Conservation (phyloP, 2,888 invertebrate species). For the Chymomyza amoena region DNA sequence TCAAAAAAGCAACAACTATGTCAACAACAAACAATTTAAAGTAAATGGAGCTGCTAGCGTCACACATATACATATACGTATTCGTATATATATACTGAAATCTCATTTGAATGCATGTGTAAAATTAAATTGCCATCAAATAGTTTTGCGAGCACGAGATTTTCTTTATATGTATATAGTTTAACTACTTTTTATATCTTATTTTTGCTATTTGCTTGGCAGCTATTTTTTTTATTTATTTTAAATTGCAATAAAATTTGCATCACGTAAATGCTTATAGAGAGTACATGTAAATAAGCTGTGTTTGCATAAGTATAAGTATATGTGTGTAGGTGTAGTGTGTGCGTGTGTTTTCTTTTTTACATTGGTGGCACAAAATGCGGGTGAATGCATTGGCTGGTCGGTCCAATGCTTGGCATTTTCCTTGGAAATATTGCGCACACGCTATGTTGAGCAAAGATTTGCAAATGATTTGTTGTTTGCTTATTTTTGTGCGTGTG, state of each 20-base stretch:
- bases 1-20: not conserved
- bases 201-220: constrained; percentile 3
- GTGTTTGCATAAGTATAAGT: not conserved
- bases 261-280: not conserved
- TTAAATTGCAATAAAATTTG: constrained; percentile 17
- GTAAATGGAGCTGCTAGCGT: not conserved
- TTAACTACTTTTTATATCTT: not conserved
- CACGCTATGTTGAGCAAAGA: constrained; percentile 44
- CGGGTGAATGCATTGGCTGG: not conserved
- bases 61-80: not conserved
- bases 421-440: constrained; percentile 42
- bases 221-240: constrained; percentile 4
- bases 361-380: not conserved
- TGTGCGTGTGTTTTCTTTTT: not conserved
- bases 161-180: not conserved
- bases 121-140: constrained; percentile 56
- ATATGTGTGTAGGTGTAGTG: not conserved
- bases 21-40: not conserved
- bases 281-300: not conserved
- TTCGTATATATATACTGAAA: constrained; percentile 40
- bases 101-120: constrained; percentile 42
- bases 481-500: constrained; percentile 22
- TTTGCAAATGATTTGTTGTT: constrained; percentile 39
- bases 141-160: constrained; percentile 23
- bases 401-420: not conserved